These are phyloP conservation scores for Nomada ferruginata DNA, from an alignment of 2,888 invertebrate genomes.

Conservation along the genomic window DNA sequence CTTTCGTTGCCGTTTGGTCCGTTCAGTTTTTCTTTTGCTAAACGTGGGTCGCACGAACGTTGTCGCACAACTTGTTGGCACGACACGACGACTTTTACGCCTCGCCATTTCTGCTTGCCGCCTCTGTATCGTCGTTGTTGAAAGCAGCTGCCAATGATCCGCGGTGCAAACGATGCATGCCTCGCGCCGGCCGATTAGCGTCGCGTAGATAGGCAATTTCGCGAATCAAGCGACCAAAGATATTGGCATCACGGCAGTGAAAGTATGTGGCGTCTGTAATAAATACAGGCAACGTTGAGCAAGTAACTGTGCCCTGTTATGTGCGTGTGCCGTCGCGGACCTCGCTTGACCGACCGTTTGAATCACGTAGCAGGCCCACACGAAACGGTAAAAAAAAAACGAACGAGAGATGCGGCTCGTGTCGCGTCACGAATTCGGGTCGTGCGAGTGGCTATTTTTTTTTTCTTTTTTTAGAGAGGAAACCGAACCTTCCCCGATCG, in stretches of 20 bases:
- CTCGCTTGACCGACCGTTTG: slow-evolving; percentile 59
- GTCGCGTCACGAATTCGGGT: slow-evolving; percentile 48
- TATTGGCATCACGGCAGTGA: slow-evolving; percentile 44
- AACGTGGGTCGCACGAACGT: slow-evolving; percentile 2
- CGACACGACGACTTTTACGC: slow-evolving; percentile 46
- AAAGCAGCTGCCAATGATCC: background rate
- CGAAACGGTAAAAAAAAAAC: slow-evolving; percentile 67
- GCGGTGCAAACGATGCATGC: slow-evolving; percentile 20
- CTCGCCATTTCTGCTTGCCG: background rate
- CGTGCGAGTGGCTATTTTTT: slow-evolving; percentile 36
- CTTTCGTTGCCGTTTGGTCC: background rate
- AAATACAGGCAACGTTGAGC: slow-evolving; percentile 27
- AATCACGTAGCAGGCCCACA: slow-evolving; percentile 59
- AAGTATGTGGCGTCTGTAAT: slow-evolving; percentile 32
- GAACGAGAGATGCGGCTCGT: slow-evolving; percentile 36
- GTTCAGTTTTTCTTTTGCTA: background rate
- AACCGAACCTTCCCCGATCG: background rate
- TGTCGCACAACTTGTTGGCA: slow-evolving; percentile 66
- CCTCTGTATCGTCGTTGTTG: background rate
- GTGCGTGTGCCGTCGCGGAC: slow-evolving; percentile 16
- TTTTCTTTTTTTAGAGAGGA: background rate
- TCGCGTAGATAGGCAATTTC: background rate
- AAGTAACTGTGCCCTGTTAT: slow-evolving; percentile 29
- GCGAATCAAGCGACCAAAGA: slow-evolving; percentile 2
- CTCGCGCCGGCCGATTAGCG: slow-evolving; percentile 5